Evolutionary conservation across 1,140 invertebrate species (phyloP).

Genomic region (Neomicropteryx cornuta): DNA sequence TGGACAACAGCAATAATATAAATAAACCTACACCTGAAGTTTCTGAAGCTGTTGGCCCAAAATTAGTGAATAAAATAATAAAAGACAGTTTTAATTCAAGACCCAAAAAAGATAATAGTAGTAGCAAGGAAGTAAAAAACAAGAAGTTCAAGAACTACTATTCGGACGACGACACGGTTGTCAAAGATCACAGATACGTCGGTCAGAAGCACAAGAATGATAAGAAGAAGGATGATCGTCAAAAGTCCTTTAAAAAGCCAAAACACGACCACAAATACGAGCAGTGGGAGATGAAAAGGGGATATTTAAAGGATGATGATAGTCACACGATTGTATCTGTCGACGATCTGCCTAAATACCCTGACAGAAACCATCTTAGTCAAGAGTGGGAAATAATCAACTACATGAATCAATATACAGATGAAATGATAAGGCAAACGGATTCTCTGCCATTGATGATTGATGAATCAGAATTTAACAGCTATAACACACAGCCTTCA

Average conservation of each 20-base stretch:
- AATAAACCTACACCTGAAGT: no score
- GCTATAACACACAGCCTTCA: constrained; percentile 13
- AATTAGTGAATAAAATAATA: no score
- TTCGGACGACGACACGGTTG: constrained; percentile 23
- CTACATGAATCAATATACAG: constrained; percentile 12
- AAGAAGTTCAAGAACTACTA: no score
- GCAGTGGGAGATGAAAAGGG: constrained; percentile 31
- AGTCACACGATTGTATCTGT: constrained; percentile 19
- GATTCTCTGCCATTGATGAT: constrained; percentile 5
- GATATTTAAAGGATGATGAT: constrained; percentile 27
- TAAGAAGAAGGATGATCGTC: constrained; percentile 23
- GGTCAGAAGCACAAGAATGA: constrained; percentile 21
- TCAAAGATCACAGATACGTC: constrained; percentile 28
- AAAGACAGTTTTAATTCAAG: no score
- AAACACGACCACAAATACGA: constrained; percentile 29
- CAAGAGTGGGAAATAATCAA: constrained; percentile 12
- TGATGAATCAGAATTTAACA: constrained; percentile 10
- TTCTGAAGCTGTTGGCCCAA: no score
- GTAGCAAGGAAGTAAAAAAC: no score
- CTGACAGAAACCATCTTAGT: constrained; percentile 9
- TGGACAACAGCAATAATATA: no score
- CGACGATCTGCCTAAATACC: constrained; percentile 11
- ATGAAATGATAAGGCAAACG: constrained; percentile 1
- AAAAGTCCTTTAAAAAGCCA: constrained; percentile 26
- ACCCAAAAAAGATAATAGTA: no score